Conservation (phyloP, 2,888 invertebrate genomes). For the Tanypteryx hageni region DNA sequence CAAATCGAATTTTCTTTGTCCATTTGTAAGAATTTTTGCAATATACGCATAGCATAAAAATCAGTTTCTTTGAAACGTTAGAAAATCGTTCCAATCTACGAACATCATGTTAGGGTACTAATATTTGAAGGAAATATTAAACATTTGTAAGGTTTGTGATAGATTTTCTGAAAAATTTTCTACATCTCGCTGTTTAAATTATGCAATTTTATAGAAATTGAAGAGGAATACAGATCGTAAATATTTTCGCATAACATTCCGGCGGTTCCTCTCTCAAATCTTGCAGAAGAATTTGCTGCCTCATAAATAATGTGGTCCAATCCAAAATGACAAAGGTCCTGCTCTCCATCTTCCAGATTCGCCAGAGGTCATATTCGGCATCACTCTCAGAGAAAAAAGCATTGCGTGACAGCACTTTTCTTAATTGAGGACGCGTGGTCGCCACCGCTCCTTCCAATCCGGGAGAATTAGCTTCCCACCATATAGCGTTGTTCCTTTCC, state of each 20-base stretch:
- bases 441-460: neutral
- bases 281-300: neutral
- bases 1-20: too few species aligned
- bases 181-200: neutral
- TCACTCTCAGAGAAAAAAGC: neutral
- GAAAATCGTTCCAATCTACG: too few species aligned
- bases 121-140: too few species aligned
- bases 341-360: neutral
- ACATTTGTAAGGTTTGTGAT: too few species aligned
- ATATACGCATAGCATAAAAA: too few species aligned
- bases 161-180: too few species aligned
- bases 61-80: too few species aligned
- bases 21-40: too few species aligned
- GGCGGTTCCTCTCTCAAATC: neutral
- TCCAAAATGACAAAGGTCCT: neutral
- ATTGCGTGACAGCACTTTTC: conserved; percentile 3
- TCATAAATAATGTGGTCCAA: neutral
- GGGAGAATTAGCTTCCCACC: neutral
- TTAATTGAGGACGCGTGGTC: neutral
- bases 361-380: neutral
- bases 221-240: neutral
- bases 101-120: too few species aligned
- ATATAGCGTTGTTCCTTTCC: neutral
- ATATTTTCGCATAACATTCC: too few species aligned
- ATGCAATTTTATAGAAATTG: neutral